phyloP scores from a whole-genome alignment of 2,888 invertebrate genomes.

The Tachina fera region DNA sequence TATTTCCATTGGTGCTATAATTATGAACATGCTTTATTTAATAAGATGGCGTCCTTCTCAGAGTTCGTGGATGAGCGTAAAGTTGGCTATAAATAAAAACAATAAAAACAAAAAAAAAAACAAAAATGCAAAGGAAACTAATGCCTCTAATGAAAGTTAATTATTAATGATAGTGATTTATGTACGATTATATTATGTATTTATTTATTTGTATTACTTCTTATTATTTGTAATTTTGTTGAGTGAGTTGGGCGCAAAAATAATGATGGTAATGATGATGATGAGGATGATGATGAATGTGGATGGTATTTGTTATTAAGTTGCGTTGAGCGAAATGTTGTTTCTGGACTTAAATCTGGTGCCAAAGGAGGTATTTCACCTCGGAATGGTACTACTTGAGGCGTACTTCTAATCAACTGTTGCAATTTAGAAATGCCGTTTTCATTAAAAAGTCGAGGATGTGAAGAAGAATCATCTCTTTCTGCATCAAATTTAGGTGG shows the following conservation, averaged over 20 bases:
- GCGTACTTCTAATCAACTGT: conserved; percentile 86
- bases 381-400: conserved; percentile 89
- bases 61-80: conserved; percentile 44
- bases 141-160: conserved; percentile 46
- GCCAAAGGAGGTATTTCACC: conserved; percentile 88
- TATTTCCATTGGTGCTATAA: neutral
- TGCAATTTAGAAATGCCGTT: conserved; percentile 84
- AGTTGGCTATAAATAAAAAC: conserved; percentile 59
- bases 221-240: conserved; percentile 78
- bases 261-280: conserved; percentile 75
- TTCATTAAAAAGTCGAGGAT: conserved; percentile 59
- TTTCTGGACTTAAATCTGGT: conserved; percentile 81
- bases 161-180: conserved; percentile 22
- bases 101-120: conserved; percentile 30
- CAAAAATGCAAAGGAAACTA: conserved; percentile 43
- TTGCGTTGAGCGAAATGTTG: conserved; percentile 67
- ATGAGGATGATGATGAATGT: conserved; percentile 70
- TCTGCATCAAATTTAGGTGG: conserved; percentile 79
- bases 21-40: neutral
- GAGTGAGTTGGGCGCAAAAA: conserved; percentile 75
- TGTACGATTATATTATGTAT: conserved; percentile 22
- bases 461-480: conserved; percentile 70
- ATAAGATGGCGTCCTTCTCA: conserved; percentile 52
- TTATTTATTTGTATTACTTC: conserved; percentile 64
- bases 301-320: conserved; percentile 51